These are phyloP conservation scores for Xiphophorus couchianus DNA, from an alignment of 2,113 vertebrate species.

Conservation along the genomic window DNA sequence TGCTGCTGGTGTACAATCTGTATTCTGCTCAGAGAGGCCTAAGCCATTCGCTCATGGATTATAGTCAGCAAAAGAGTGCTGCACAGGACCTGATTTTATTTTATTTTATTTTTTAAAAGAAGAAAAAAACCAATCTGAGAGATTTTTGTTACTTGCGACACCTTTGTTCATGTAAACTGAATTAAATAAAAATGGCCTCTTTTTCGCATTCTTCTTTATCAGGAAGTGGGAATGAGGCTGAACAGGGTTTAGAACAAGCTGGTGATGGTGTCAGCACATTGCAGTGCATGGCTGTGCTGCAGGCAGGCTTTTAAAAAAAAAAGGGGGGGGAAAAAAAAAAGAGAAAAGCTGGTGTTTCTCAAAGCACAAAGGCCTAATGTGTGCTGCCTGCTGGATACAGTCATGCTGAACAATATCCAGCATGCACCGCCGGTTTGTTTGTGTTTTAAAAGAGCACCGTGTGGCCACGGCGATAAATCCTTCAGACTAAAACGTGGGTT, in stretches of 20 bases:
- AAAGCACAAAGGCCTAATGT: slow-evolving; percentile 74
- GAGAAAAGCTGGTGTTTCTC: slow-evolving; percentile 64
- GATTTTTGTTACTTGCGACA: slow-evolving; percentile 8
- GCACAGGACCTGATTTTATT: background rate
- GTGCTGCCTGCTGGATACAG: slow-evolving; percentile 49
- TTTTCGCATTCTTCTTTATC: slow-evolving; percentile 15
- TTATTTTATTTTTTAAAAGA: background rate
- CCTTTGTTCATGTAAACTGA: slow-evolving; percentile 19
- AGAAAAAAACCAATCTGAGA: background rate
- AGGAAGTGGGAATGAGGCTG: slow-evolving; percentile 45
- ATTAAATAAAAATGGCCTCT: slow-evolving; percentile 15
- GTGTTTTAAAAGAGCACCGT: slow-evolving; percentile 20
- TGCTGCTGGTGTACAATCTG: slow-evolving; percentile 49
- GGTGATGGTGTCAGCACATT: slow-evolving; percentile 77
- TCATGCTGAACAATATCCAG: slow-evolving; percentile 47
- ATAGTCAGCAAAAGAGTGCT: slow-evolving; percentile 37
- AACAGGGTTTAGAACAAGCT: slow-evolving; percentile 65
- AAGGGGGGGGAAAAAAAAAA: slow-evolving; percentile 12
- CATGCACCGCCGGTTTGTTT: slow-evolving; percentile 44
- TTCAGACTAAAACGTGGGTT: background rate
- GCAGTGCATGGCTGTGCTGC: slow-evolving; percentile 67
- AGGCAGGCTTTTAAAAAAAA: slow-evolving; percentile 69
- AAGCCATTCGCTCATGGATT: slow-evolving; percentile 45
- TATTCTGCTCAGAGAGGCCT: slow-evolving; percentile 54
- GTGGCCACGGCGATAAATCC: slow-evolving; percentile 17